Base-by-base conservation (phyloP, 2,113 vertebrate genomes). In the Capreolus pygargus region DNA sequence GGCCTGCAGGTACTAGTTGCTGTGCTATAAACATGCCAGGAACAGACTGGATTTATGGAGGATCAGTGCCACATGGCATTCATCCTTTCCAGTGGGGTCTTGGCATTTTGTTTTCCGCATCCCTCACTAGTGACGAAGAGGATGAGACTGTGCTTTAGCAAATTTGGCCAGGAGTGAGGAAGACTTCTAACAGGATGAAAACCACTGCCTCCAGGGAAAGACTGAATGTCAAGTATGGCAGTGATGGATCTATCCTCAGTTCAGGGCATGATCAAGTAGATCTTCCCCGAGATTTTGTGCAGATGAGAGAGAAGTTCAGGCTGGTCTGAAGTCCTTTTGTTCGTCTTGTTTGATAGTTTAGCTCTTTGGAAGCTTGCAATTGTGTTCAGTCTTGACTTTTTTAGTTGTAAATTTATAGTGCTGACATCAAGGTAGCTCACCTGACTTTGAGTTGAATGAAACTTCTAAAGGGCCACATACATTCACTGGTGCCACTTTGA, bases 1-100 rank as follows among this genome's bases (percentile, higher is more conserved):
- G 28, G 57, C 67, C 47, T 52, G 28, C 85, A 55, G 93, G 54
- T 96, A 87, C 83, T 95, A 83, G 84, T 90, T 87, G 61, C 93
- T 94, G 7, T 70, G 58, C 64, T 90, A 28, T 13, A 64, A 54
- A 54, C 76, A 15, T 61, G 81, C 97, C 64, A 95, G 64, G 55
- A 85, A 81, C 10, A 33, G 92, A 60, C 91, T 95, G 89, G 87
- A 74, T 91, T 93, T 84, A 17, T 33, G 67, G 83, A 84, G 67
- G 28, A 47, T 19, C 3, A 0, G 84, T 76, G 89, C 94, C 92
- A 94, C 39, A 1, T 79, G 64, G 86, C 67, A 7, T 14, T 16
- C 86, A 27, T 86, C 83, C 79, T 95, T 95, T 88, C 61, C 58
- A 55, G 17, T 39, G 47, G 88, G 79, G 36, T 91, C 61, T 96